Conservation (phyloP, 2,888 invertebrate genomes). For the Tuberolachnus salignus region DNA sequence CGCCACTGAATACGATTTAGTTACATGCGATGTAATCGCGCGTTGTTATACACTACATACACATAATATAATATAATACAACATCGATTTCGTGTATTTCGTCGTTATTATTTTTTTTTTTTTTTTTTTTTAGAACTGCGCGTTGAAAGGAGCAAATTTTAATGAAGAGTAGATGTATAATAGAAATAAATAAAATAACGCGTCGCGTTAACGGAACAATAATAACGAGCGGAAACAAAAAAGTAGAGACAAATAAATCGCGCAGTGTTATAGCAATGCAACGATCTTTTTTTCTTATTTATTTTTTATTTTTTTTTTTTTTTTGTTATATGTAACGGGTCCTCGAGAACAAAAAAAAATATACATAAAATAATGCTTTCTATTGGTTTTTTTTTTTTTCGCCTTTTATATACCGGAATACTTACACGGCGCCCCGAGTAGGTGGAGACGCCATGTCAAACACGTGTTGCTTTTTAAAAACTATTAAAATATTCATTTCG, state of each 20-base stretch:
- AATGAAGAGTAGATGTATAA: conserved; percentile 1
- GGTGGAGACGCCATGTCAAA: neutral
- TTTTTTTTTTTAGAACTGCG: neutral
- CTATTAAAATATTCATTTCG: conserved; percentile 45
- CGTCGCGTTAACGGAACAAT: no score
- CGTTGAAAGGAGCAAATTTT: neutral
- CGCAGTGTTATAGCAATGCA: neutral
- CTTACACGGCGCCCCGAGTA: no score
- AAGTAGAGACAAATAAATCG: no score
- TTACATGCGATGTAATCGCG: no score
- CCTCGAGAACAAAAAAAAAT: neutral
- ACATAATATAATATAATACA: neutral
- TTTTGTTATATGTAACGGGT: neutral
- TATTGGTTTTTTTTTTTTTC: neutral
- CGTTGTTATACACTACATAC: no score
- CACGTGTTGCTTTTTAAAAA: conserved; percentile 30
- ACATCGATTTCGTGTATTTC: neutral
- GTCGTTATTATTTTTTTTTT: neutral
- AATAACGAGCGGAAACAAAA: no score
- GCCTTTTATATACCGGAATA: no score
- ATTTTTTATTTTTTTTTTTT: no score
- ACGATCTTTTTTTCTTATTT: neutral
- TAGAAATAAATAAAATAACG: neutral
- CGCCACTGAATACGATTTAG: no score
- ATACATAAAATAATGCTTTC: neutral